Evolutionary conservation across 2,888 invertebrate genomes (phyloP), one percentile per base, ranked within the genome.

Genomic region (Galeruca laticollis): DNA sequence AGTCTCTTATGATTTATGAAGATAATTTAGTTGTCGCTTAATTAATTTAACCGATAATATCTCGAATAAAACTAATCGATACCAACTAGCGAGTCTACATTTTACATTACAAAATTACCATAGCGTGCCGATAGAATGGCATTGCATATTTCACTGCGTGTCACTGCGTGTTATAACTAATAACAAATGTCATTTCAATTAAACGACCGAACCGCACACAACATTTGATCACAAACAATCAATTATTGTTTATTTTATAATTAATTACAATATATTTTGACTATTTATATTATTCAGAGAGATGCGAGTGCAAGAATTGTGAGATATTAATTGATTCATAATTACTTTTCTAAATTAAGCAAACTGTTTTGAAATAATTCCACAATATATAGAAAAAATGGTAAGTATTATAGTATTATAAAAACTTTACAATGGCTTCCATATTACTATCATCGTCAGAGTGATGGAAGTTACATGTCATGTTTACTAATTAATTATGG

Each of bases 171-270:
- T 73, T 71, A 71, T 68, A 75, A 68, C 74, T 70, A 75, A 77
- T 76, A 76, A 75, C 73, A 72, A 76, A 75, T 75, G 76, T 76
- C 72, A 70, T 76, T 76, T 73, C 77, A 77, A 77, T 77, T 76
- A 75, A 72, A 72, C 70, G 71, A 71, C 69, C 71, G 26, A 60
- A 71, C 68, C 66, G 68, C 74, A 72, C 69, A 70, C 71, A 68
- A 72, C 62, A 67, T 64, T 56, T 49, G 60, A 70, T 72, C 66
- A 49, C 20, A 47, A 47, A 43, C 51, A 62, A 66, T 72, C 67
- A 72, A 66, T 71, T 65, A 73, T 65, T 69, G 61, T 70, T 66
- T 70, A 70, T 74, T 65, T 66, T 68, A 56, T 43, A 64, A 66
- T 70, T 69, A 69, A 69, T 57, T 15, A 57, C n/a, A 11, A 35